Evolutionary conservation across 30 jellyfish, hydroid and myxozoan genomes (phyloP).

Genomic region (Aurelia coerulea): DNA sequence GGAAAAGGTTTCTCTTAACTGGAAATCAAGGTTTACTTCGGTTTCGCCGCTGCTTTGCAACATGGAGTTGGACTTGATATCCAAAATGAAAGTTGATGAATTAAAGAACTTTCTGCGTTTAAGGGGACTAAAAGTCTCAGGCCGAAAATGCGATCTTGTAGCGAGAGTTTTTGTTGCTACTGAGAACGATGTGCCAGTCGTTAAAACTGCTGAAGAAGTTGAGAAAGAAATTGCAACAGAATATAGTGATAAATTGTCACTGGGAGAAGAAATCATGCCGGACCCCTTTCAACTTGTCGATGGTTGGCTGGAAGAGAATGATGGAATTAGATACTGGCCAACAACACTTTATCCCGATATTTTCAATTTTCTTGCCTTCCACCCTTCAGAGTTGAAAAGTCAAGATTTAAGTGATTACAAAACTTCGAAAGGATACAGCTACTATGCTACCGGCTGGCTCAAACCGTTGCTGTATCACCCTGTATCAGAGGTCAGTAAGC

Average conservation of each 20-base stretch:
- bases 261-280: neutral
- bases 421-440: constrained; percentile 65
- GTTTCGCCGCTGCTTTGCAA: neutral
- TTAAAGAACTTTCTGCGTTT: constrained; percentile 11
- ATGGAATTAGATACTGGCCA: constrained; percentile 7
- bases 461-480: constrained; percentile 10
- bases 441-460: constrained; percentile 59
- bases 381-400: constrained; percentile 33
- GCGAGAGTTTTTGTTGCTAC: constrained; percentile 23
- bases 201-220: neutral
- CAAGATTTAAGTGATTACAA: constrained; percentile 45
- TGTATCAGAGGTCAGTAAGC: neutral
- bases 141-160: neutral
- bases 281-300: neutral
- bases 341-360: constrained; percentile 49
- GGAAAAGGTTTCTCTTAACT: too few relatives aligned
- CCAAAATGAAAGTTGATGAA: constrained; percentile 9
- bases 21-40: too few relatives aligned
- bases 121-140: constrained; percentile 9
- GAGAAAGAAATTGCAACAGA: constrained; percentile 5
- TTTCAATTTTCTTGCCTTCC: constrained; percentile 22
- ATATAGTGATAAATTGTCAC: neutral
- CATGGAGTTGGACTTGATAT: neutral
- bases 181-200: constrained; percentile 12
- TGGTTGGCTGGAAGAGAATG: constrained; percentile 17